Conservation (phyloP, 2,888 invertebrate genomes). For the Drosophila kuntzei region DNA sequence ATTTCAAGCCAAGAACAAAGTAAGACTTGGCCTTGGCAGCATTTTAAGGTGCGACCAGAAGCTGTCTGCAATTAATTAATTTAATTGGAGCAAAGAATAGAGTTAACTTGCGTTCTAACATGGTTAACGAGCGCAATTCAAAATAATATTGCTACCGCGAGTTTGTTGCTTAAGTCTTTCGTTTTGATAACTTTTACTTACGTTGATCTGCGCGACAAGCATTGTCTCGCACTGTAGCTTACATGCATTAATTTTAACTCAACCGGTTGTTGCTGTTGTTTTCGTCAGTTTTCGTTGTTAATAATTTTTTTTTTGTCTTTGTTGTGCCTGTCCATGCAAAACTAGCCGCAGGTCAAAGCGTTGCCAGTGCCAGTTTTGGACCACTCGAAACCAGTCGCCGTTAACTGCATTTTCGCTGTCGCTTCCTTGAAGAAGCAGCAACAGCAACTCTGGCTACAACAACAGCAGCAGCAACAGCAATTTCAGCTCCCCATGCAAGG, state of each 20-base stretch:
- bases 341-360: slow-evolving; percentile 69
- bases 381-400: slow-evolving; percentile 68
- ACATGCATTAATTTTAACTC: slow-evolving; percentile 54
- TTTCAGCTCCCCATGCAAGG: slow-evolving; percentile 53
- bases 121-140: slow-evolving; percentile 3
- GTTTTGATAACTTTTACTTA: slow-evolving; percentile 45
- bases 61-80: slow-evolving; percentile 62
- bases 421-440: slow-evolving; percentile 72
- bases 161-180: slow-evolving; percentile 56
- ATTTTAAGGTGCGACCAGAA: slow-evolving; percentile 65
- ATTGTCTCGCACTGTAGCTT: slow-evolving; percentile 1
- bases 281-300: slow-evolving; percentile 22
- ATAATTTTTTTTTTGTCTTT: neutral
- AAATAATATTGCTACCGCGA: neutral
- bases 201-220: slow-evolving; percentile 16
- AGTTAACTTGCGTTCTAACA: neutral
- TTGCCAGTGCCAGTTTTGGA: slow-evolving; percentile 46
- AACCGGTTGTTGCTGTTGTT: slow-evolving; percentile 61
- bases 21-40: slow-evolving; percentile 45
- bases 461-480: slow-evolving; percentile 4
- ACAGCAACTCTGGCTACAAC: neutral
- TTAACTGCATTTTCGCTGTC: slow-evolving; percentile 64
- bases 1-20: slow-evolving; percentile 35
- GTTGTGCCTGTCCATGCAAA: slow-evolving; percentile 43
- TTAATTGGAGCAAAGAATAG: slow-evolving; percentile 56